A percentile compares a stretch with the other conserved stretches of the same genome.
phyloP scores from a whole-genome alignment of 2,888 invertebrate genomes.

The Phania funesta region DNA sequence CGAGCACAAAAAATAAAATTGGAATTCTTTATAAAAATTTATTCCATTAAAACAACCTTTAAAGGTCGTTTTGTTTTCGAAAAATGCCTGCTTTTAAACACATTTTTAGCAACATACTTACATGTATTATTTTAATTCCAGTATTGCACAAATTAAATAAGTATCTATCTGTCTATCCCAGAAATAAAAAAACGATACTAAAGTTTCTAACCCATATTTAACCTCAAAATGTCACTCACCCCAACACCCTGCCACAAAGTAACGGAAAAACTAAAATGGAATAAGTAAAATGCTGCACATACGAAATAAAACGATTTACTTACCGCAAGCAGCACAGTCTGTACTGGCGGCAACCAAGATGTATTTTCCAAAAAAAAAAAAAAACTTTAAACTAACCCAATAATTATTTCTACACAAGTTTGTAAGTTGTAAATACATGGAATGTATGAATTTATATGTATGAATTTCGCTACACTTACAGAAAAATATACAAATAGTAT shows the following conservation, averaged over 20 bases:
- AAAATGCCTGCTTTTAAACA: not conserved
- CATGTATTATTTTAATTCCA: not conserved
- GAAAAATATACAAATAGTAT: too few relatives aligned
- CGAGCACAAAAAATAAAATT: not conserved
- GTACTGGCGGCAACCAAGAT: slow-evolving; percentile 10
- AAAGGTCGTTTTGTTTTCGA: slow-evolving; percentile 57
- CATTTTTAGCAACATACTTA: not conserved
- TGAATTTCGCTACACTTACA: not conserved
- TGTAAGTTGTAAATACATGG: too few relatives aligned
- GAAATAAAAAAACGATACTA: slow-evolving; percentile 12
- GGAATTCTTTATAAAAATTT: not conserved
- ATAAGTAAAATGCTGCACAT: slow-evolving; percentile 23
- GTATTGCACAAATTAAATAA: slow-evolving; percentile 17
- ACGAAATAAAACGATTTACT: not conserved
- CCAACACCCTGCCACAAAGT: slow-evolving; percentile 53
- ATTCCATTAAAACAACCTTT: slow-evolving; percentile 52
- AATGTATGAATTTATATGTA: too few relatives aligned
- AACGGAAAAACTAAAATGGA: slow-evolving; percentile 19
- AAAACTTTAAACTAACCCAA: slow-evolving; percentile 20
- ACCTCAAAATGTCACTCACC: slow-evolving; percentile 67
- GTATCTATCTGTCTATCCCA: slow-evolving; percentile 50
- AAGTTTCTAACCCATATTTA: slow-evolving; percentile 65
- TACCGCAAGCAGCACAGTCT: not conserved
- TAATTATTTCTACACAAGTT: too few relatives aligned
- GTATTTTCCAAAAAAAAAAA: not conserved